Conservation (phyloP, 2,797 vertebrate species). For the Notolepis coatsorum region DNA sequence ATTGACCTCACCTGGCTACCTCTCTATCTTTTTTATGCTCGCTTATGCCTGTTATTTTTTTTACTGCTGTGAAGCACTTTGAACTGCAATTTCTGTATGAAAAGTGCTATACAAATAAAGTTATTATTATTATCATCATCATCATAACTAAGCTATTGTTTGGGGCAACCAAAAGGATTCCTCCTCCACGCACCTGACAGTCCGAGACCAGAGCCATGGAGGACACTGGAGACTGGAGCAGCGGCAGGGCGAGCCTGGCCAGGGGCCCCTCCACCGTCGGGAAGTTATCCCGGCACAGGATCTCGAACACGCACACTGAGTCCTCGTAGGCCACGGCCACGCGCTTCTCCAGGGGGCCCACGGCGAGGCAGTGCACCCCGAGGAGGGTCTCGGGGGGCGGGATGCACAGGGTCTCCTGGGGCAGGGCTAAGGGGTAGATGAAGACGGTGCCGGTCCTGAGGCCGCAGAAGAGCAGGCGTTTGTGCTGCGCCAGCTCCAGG, state of each 20-base stretch:
- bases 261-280: slow-evolving; percentile 76
- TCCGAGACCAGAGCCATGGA: slow-evolving; percentile 69
- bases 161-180: too few relatives aligned
- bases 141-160: neutral
- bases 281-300: slow-evolving; percentile 75
- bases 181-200: slow-evolving; percentile 18
- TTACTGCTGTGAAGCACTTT: too few relatives aligned
- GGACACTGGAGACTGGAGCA: slow-evolving; percentile 73
- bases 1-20: too few relatives aligned
- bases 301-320: slow-evolving; percentile 72
- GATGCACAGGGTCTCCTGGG: slow-evolving; percentile 80
- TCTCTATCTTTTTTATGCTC: too few relatives aligned
- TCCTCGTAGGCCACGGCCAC: slow-evolving; percentile 77
- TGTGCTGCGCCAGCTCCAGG: slow-evolving; percentile 80
- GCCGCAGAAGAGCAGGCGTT: slow-evolving; percentile 81
- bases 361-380: slow-evolving; percentile 62
- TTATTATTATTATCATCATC: neutral
- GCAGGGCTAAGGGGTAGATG: slow-evolving; percentile 81
- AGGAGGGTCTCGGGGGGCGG: slow-evolving; percentile 81
- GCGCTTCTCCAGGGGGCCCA: slow-evolving; percentile 73
- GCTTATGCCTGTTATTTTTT: too few relatives aligned
- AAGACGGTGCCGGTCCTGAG: slow-evolving; percentile 81
- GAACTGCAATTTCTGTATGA: too few relatives aligned
- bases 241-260: slow-evolving; percentile 66
- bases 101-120: too few relatives aligned